Evolutionary conservation across 2,113 vertebrate species (phyloP).

Genomic region (Micronycteris hirsuta): DNA sequence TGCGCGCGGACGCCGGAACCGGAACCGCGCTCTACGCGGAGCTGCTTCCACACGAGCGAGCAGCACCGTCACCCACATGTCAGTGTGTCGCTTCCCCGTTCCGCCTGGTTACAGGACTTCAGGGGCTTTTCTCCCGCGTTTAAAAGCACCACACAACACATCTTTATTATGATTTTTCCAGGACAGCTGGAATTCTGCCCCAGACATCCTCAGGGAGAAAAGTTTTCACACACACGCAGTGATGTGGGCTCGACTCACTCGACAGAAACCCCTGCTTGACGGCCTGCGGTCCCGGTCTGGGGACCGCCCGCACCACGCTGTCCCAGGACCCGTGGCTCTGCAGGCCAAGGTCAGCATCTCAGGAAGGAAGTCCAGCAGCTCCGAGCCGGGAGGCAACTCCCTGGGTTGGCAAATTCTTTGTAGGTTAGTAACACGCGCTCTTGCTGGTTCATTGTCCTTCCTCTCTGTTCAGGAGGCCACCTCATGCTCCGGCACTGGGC

Average conservation of each 20-base stretch:
- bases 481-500: background rate
- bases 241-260: background rate
- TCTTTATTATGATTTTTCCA: background rate
- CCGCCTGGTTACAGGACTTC: background rate
- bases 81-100: background rate
- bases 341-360: background rate
- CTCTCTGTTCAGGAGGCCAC: conserved; percentile 6
- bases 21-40: too few species aligned
- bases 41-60: background rate
- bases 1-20: too few species aligned
- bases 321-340: background rate
- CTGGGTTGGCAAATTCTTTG: conserved; percentile 5
- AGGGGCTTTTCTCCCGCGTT: background rate
- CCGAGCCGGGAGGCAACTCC: background rate
- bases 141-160: background rate
- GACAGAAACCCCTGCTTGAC: background rate
- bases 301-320: background rate
- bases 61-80: too few species aligned
- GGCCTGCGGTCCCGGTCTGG: background rate
- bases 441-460: conserved; percentile 12
- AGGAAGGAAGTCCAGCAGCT: conserved; percentile 48
- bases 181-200: background rate
- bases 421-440: conserved; percentile 8
- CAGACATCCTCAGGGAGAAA: background rate
- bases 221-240: background rate